Percentiles rank a stretch among this genome's conserved stretches.
Evolutionary conservation across 2,797 vertebrate genomes (phyloP).

Genomic region (Enoplosus armatus): DNA sequence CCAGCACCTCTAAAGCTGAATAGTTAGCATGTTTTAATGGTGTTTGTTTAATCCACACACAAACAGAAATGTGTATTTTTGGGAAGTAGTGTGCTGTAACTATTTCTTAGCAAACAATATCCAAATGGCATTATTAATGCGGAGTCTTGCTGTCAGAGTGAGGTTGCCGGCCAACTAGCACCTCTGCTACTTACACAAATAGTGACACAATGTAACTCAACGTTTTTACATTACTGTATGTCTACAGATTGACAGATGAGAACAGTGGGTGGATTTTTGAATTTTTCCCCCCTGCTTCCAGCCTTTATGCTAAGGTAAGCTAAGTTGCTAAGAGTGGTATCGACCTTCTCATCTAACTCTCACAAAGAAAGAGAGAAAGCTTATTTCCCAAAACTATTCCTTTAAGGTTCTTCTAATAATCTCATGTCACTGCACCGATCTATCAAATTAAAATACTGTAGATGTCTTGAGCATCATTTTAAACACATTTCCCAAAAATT

Average conservation of each 20-base stretch:
- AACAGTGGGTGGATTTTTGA: background rate
- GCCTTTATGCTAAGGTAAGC: background rate
- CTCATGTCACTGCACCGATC: background rate
- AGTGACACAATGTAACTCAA: background rate
- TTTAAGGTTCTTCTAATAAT: background rate
- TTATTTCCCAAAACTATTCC: background rate
- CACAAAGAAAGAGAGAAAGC: background rate
- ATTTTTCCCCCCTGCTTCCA: background rate
- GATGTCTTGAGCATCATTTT: constrained; percentile 4
- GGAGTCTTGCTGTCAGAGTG: background rate
- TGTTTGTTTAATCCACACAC: background rate
- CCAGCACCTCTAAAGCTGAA: background rate
- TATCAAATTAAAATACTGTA: background rate
- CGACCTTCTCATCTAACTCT: background rate
- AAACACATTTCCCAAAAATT: background rate
- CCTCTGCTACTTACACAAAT: background rate
- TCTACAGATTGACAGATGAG: background rate
- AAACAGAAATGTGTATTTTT: background rate
- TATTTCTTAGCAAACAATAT: background rate
- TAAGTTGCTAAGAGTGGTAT: background rate
- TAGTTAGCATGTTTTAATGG: background rate
- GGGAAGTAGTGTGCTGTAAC: background rate
- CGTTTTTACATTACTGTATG: background rate
- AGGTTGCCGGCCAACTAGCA: background rate
- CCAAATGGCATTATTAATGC: background rate